These are phyloP conservation scores for Heliconius ismenius DNA, from an alignment of 2,888 invertebrate species.

Conservation along the genomic window DNA sequence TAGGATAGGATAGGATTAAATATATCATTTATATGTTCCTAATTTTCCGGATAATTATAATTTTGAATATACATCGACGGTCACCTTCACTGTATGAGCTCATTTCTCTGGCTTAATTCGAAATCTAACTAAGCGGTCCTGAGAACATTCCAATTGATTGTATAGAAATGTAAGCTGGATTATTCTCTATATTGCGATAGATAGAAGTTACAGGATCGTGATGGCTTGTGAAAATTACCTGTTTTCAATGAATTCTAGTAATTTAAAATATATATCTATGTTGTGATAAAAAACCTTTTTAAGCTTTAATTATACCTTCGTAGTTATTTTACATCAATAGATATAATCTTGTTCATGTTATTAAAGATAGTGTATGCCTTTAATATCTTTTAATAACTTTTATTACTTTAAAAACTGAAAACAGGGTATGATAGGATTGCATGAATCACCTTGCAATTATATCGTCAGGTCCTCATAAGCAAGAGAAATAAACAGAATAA, in stretches of 20 bases:
- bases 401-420: no score
- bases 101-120: not conserved
- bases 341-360: no score
- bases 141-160: slow-evolving; percentile 4
- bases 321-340: not conserved
- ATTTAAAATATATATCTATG: not conserved
- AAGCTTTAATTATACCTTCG: not conserved
- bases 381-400: no score
- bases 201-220: not conserved
- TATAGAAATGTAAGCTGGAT: slow-evolving; percentile 4
- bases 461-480: no score
- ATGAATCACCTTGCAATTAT: no score
- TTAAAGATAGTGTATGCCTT: no score
- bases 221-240: not conserved
- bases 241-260: not conserved
- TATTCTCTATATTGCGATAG: not conserved
- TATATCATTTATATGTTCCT: not conserved
- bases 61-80: not conserved
- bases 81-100: not conserved
- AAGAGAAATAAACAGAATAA: no score
- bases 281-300: not conserved
- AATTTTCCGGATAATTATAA: not conserved
- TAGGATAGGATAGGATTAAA: no score
- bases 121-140: not conserved
- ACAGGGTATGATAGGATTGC: no score